Evolutionary conservation across 2,113 vertebrate species (phyloP).

Genomic region (Ptilorrhoa leucosticta): DNA sequence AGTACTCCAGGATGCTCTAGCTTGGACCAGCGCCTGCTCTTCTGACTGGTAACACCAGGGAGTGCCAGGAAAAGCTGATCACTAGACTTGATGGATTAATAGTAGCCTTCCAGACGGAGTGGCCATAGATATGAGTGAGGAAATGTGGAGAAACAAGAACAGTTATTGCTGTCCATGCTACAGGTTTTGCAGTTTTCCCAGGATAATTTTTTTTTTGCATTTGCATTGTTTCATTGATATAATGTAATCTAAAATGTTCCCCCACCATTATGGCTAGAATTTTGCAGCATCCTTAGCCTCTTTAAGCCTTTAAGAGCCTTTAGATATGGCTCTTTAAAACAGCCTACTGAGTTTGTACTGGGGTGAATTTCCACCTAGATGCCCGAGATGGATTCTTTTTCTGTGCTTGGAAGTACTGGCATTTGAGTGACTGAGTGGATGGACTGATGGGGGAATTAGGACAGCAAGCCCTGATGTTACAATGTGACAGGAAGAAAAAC

Average conservation of each 20-base stretch:
- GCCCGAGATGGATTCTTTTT: not conserved
- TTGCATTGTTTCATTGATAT: not conserved
- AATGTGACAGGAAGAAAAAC: not conserved
- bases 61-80: not conserved
- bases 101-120: not conserved
- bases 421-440: not conserved
- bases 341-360: not conserved
- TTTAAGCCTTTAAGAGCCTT: not conserved
- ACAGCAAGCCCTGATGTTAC: not conserved
- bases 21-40: accelerated
- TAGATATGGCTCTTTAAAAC: not conserved
- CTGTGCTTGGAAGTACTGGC: not conserved
- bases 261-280: not conserved
- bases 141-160: not conserved
- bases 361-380: not conserved
- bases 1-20: not conserved
- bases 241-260: not conserved
- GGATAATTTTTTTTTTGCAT: not conserved
- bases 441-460: not conserved
- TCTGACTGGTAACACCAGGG: not conserved
- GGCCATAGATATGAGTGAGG: not conserved
- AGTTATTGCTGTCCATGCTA: not conserved
- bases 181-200: not conserved
- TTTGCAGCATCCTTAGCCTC: not conserved
- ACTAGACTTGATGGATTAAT: not conserved